A percentile compares a stretch with the other conserved stretches of the same genome.
phyloP scores from a whole-genome alignment of 2,113 vertebrate species.

The Nibea albiflora region DNA sequence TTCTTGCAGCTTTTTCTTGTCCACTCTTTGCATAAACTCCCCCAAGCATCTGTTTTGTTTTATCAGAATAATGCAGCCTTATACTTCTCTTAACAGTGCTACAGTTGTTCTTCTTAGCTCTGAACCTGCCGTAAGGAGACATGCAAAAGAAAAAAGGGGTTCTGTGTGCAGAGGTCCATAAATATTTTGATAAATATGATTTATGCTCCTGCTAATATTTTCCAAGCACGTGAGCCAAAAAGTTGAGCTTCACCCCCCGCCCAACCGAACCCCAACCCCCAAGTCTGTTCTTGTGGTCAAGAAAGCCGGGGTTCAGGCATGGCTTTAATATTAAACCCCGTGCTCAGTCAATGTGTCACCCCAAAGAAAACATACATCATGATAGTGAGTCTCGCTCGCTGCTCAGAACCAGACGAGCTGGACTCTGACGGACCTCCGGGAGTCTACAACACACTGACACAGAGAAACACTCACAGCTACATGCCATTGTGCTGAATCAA shows the following conservation, averaged over 20 bases:
- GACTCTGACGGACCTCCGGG: constrained; percentile 28
- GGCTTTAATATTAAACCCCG: constrained; percentile 68
- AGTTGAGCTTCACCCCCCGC: constrained; percentile 13
- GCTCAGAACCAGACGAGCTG: constrained; percentile 30
- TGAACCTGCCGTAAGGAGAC: constrained; percentile 26
- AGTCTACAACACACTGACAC: constrained; percentile 14
- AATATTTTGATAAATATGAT: constrained; percentile 81
- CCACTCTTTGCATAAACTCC: constrained; percentile 44
- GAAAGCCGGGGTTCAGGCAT: constrained; percentile 56
- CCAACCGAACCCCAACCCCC: neutral
- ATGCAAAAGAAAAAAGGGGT: constrained; percentile 44
- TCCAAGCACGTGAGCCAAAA: constrained; percentile 77
- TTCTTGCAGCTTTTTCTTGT: constrained; percentile 35
- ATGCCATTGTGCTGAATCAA: constrained; percentile 41
- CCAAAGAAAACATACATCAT: constrained; percentile 22
- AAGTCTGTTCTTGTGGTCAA: constrained; percentile 74
- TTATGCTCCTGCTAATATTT: constrained; percentile 82
- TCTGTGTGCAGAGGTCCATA: constrained; percentile 65
- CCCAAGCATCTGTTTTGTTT: constrained; percentile 77
- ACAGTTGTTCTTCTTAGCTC: constrained; percentile 45
- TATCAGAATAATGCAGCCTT: constrained; percentile 69
- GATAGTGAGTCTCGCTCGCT: constrained; percentile 26
- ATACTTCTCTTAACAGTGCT: constrained; percentile 47
- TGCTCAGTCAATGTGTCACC: constrained; percentile 65
- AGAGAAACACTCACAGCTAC: constrained; percentile 16